These are phyloP conservation scores for Drosophila azteca DNA, from an alignment of 1,140 invertebrate genomes.

Conservation along the genomic window DNA sequence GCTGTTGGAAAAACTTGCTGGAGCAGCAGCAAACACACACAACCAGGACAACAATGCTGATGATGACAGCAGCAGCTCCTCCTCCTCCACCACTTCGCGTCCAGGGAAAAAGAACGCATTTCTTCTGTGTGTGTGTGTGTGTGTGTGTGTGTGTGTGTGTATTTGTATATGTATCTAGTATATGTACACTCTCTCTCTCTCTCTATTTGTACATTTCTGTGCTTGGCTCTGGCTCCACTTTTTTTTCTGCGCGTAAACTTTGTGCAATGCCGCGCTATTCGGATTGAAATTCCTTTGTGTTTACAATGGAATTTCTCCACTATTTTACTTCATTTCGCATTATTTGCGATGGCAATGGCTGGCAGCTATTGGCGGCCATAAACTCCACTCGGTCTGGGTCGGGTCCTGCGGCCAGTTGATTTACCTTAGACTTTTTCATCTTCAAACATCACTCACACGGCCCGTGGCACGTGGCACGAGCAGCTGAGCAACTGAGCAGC, in stretches of 20 bases:
- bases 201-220: slow-evolving; percentile 30
- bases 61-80: slow-evolving; percentile 63
- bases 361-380: slow-evolving; percentile 39
- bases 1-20: slow-evolving; percentile 60
- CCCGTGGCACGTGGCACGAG: slow-evolving; percentile 22
- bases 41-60: slow-evolving; percentile 62
- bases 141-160: slow-evolving; percentile 5
- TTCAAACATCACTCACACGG: slow-evolving; percentile 47
- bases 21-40: slow-evolving; percentile 20
- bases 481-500: neutral
- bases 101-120: slow-evolving; percentile 50
- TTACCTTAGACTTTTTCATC: slow-evolving; percentile 37
- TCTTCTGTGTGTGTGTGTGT: slow-evolving; percentile 16
- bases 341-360: slow-evolving; percentile 45
- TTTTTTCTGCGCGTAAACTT: slow-evolving; percentile 50
- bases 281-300: slow-evolving; percentile 80
- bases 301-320: slow-evolving; percentile 66
- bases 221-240: slow-evolving; percentile 20
- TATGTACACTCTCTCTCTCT: slow-evolving; percentile 15
- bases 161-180: neutral
- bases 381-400: neutral
- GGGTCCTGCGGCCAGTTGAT: slow-evolving; percentile 32
- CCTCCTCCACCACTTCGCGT: slow-evolving; percentile 6
- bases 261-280: slow-evolving; percentile 59
- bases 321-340: slow-evolving; percentile 45